phyloP scores from a whole-genome alignment of 2,113 vertebrate genomes.

The Rhea pennata region DNA sequence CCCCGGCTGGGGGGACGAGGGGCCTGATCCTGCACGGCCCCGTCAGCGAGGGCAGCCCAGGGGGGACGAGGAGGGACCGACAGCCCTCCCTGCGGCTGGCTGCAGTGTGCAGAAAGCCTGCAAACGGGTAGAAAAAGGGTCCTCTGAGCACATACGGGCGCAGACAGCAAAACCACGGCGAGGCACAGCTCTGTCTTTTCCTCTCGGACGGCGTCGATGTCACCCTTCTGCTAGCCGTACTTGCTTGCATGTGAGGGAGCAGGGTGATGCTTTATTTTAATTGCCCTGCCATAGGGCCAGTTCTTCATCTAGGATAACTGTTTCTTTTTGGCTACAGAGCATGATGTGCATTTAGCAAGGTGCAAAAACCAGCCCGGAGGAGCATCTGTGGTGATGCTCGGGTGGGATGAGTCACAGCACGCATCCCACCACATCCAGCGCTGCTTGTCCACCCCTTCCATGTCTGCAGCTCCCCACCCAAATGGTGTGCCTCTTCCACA shows the following conservation, averaged over 20 bases:
- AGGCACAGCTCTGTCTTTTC: conserved; percentile 1
- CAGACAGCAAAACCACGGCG: neutral
- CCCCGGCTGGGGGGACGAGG: accelerated
- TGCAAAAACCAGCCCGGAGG: neutral
- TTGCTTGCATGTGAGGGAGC: conserved; percentile 38
- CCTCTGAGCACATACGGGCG: neutral
- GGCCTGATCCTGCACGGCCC: neutral
- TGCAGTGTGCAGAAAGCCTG: neutral
- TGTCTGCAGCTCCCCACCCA: neutral
- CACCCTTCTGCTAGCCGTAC: neutral
- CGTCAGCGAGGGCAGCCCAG: neutral
- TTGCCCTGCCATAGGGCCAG: neutral
- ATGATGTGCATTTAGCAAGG: neutral
- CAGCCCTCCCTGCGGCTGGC: neutral
- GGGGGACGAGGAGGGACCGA: accelerated
- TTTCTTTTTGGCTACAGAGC: neutral
- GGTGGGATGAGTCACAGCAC: accelerated
- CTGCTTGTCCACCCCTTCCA: neutral
- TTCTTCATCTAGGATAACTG: neutral
- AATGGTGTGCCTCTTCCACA: neutral
- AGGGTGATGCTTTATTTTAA: neutral
- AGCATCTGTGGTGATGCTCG: neutral
- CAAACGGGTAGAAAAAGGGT: neutral
- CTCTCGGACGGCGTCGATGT: conserved; percentile 44
- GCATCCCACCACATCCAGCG: neutral